Conservation (phyloP, 2,113 vertebrate genomes). For the Tetraodon nigroviridis region DNA sequence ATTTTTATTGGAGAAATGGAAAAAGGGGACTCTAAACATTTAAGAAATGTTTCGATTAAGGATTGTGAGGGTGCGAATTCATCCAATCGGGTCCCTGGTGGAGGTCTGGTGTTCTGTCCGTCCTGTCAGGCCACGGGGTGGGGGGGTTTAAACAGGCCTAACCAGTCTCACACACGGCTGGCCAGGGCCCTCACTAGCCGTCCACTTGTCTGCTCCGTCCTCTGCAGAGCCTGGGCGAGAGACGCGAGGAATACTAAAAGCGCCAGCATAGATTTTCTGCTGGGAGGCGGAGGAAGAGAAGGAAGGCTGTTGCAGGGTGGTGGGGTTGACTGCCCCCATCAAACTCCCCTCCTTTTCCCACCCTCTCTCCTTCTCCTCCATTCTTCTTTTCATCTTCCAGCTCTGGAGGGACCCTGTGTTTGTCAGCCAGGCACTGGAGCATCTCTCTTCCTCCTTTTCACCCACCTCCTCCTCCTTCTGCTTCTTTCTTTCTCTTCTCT, state of each 20-base stretch:
- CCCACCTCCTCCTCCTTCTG: conserved; percentile 34
- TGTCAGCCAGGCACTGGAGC: conserved; percentile 78
- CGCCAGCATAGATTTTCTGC: conserved; percentile 73
- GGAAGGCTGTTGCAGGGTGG: conserved; percentile 48
- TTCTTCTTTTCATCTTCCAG: conserved; percentile 58
- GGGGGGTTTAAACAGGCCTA: conserved; percentile 24
- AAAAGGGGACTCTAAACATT: too few relatives aligned
- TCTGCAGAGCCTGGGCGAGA: conserved; percentile 65
- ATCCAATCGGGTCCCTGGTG: conserved; percentile 61
- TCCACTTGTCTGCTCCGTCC: conserved; percentile 68
- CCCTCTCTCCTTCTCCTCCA: conserved; percentile 45
- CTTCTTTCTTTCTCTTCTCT: conserved; percentile 22
- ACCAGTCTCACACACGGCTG: conserved; percentile 66
- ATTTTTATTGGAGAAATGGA: too few relatives aligned
- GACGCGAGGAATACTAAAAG: conserved; percentile 78
- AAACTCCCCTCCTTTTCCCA: conserved; percentile 68
- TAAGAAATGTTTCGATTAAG: too few relatives aligned
- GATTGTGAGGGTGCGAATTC: conserved; percentile 2
- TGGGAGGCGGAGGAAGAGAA: conserved; percentile 43
- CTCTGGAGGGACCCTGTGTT: conserved; percentile 76
- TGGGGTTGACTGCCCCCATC: conserved; percentile 70
- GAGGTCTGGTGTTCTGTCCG: conserved; percentile 55
- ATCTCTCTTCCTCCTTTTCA: conserved; percentile 40
- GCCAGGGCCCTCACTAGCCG: conserved; percentile 62
- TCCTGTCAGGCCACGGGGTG: conserved; percentile 60